Evolutionary conservation across 2,888 invertebrate genomes (phyloP).

Genomic region (Spicauda simplicius): DNA sequence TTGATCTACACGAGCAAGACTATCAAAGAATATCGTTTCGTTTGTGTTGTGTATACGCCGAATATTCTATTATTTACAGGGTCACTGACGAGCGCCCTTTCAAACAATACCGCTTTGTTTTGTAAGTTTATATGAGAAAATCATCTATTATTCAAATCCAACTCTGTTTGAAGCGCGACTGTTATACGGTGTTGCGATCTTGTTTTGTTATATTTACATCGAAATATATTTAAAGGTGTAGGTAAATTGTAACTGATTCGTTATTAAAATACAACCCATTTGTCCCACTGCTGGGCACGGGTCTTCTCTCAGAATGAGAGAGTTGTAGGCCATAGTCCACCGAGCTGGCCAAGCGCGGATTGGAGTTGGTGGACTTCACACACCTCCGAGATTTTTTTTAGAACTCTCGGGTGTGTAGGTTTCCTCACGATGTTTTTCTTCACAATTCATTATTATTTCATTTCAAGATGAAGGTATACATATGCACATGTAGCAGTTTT

Average conservation of each 20-base stretch:
- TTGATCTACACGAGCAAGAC: background rate
- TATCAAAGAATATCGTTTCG: background rate
- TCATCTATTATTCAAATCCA: constrained; percentile 3
- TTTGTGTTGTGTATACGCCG: background rate
- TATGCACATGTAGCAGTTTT: too few relatives aligned
- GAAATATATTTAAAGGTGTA: background rate
- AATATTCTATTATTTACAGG: background rate
- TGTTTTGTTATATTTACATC: background rate
- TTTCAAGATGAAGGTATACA: too few relatives aligned
- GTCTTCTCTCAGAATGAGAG: too few relatives aligned
- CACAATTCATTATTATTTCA: too few relatives aligned
- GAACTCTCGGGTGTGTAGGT: too few relatives aligned
- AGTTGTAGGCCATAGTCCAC: too few relatives aligned
- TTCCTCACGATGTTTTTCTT: too few relatives aligned
- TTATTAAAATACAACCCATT: too few relatives aligned
- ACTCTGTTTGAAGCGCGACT: background rate
- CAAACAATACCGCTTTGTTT: background rate
- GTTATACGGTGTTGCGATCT: background rate
- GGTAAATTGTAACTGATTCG: background rate
- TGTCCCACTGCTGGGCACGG: too few relatives aligned
- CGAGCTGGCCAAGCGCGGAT: too few relatives aligned
- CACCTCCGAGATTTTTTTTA: too few relatives aligned
- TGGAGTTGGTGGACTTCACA: too few relatives aligned
- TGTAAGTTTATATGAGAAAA: constrained; percentile 3
- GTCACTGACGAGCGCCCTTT: constrained; percentile 1